Evolutionary conservation across 2,888 invertebrate species (phyloP), one percentile per base, ranked within the genome.

Genomic region (Morpho helenor): DNA sequence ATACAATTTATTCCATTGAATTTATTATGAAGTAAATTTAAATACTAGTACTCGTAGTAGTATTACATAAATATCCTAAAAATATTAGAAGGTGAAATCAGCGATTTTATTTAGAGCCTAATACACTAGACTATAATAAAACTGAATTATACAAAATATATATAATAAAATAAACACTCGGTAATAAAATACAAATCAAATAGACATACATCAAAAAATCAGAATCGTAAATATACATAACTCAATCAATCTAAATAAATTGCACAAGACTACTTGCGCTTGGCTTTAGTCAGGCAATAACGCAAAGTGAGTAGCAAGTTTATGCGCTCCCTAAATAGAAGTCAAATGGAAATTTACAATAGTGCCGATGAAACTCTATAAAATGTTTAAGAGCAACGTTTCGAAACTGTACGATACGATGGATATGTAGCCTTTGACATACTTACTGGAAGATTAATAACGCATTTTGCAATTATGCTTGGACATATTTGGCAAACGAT

Each of bases 311-410:
- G 59, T 72, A 67, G 66, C 68, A 62, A 67, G 63, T 69, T 66
- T 71, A 66, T 58, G 66, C 55, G 61, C 59, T 64, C 58, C 74
- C 74, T 75, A 73, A 72, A 71, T 72, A 70, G 70, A 72, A 63
- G 66, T 64, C 66, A 66, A 74, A 75, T 76, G 73, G 74, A 75
- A 74, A 74, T 75, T 77, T 70, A 75, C 74, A 74, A 75, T 74
- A 67, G 68, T 57, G 70, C 71, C 74, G 72, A 74, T 72, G 72
- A 66, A 75, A 57, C 62, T 59, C 73, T 69, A 77, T 82, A 80
- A 84, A 84, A 79, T 75, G 62, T 84, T 83, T 82, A 84, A 75
- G 79, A 79, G 62, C 68, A 59, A 61, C 68, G 75, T 79, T 79
- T 73, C 71, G 73, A 73, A 80, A 77, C 68, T 74, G 74, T 70